phyloP scores from a whole-genome alignment of 2,113 vertebrate species.

The Perca schrenkii region DNA sequence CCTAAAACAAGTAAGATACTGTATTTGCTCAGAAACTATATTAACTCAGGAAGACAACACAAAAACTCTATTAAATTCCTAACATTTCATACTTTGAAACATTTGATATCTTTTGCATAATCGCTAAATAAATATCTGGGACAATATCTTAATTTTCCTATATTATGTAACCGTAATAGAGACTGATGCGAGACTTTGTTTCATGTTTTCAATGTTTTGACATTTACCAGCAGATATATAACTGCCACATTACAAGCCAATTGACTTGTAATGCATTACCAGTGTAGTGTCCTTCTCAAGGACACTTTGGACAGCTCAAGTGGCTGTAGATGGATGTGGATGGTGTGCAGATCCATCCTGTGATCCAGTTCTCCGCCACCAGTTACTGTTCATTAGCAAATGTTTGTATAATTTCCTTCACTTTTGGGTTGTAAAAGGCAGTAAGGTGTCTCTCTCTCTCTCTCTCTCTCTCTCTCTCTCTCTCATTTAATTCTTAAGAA shows the following conservation, averaged over 20 bases:
- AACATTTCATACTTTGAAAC: neutral
- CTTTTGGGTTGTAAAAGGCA: neutral
- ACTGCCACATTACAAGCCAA: slow-evolving; percentile 3
- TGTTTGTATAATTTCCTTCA: neutral
- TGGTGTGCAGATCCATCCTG: neutral
- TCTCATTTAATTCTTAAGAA: no score
- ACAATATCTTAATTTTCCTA: neutral
- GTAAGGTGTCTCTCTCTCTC: no score
- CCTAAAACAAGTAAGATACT: neutral
- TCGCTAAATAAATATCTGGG: neutral
- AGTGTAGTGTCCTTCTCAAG: neutral
- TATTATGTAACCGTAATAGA: neutral
- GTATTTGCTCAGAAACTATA: neutral
- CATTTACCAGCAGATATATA: neutral
- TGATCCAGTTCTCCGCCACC: neutral
- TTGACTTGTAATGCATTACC: slow-evolving; percentile 1
- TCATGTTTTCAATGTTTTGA: neutral
- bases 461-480: neutral
- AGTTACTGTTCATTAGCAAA: neutral
- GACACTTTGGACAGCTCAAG: neutral
- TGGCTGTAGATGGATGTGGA: neutral
- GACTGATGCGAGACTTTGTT: neutral
- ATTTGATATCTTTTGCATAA: neutral
- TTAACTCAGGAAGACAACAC: neutral
- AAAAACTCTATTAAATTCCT: neutral